phyloP scores from a whole-genome alignment of 2,888 invertebrate genomes.

The Napeogenes inachia region DNA sequence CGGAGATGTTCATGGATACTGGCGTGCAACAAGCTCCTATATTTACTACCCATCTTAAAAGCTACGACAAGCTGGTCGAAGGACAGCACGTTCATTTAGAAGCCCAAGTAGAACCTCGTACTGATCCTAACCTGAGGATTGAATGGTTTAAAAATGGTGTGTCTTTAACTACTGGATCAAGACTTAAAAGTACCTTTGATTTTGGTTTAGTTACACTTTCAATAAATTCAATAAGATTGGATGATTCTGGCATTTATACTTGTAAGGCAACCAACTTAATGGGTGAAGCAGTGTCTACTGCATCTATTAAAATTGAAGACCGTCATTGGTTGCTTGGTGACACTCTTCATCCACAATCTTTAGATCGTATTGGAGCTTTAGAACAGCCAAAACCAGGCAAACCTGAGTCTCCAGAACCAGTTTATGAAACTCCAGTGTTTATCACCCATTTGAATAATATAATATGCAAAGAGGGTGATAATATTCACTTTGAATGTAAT shows the following conservation, averaged over 20 bases:
- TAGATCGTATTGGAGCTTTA: constrained; percentile 89
- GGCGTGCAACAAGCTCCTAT: constrained; percentile 94
- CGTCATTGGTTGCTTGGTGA: constrained; percentile 92
- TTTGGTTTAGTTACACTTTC: constrained; percentile 97
- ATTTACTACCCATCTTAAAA: constrained; percentile 94
- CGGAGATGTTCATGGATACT: constrained; percentile 90
- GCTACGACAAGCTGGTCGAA: constrained; percentile 89
- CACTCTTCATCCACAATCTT: constrained; percentile 91
- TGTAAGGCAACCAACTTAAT: constrained; percentile 95
- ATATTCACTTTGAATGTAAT: constrained; percentile 92
- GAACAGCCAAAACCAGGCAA: constrained; percentile 86
- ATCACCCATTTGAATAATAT: constrained; percentile 94
- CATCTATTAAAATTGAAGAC: constrained; percentile 92
- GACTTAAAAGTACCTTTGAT: constrained; percentile 95
- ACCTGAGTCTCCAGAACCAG: constrained; percentile 84
- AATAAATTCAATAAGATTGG: constrained; percentile 89
- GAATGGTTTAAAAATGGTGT: constrained; percentile 97
- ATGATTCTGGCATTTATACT: constrained; percentile 96
- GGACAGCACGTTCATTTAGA: constrained; percentile 92
- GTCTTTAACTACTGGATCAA: constrained; percentile 89
- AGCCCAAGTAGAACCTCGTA: constrained; percentile 93
- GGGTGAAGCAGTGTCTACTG: constrained; percentile 96
- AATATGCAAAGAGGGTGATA: constrained; percentile 91
- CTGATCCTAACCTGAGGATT: constrained; percentile 90
- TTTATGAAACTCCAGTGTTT: constrained; percentile 91